Evolutionary conservation across 92 coral and sea anemone genomes (phyloP).

Genomic region (Montipora capitata): DNA sequence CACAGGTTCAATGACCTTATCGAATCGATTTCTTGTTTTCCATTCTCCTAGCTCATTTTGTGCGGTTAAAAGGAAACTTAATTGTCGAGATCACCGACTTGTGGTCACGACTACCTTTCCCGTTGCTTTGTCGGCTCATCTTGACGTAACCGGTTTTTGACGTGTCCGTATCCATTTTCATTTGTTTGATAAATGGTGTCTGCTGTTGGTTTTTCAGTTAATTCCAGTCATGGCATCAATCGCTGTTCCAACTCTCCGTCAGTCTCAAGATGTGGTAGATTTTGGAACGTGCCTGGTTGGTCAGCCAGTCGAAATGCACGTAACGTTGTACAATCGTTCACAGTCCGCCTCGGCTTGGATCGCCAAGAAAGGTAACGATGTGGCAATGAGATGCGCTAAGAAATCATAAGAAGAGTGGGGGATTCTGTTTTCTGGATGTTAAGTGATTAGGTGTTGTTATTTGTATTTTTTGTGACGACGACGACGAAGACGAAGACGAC

Average conservation of each 20-base stretch:
- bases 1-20: slow-evolving; percentile 74
- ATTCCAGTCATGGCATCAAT: slow-evolving; percentile 88
- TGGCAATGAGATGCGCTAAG: not conserved
- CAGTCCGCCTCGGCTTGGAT: slow-evolving; percentile 88
- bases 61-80: no score
- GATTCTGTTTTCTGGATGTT: not conserved
- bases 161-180: not conserved
- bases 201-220: slow-evolving; percentile 44
- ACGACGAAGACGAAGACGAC: no score
- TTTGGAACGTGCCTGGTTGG: no score
- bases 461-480: no score
- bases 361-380: slow-evolving; percentile 82
- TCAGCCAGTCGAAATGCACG: not conserved
- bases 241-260: slow-evolving; percentile 90
- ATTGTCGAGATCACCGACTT: no score
- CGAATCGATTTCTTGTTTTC: not conserved
- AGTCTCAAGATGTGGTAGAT: slow-evolving; percentile 85
- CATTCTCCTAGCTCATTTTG: no score
- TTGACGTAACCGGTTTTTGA: no score
- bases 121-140: no score
- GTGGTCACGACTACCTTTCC: no score
- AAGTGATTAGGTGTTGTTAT: no score
- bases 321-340: slow-evolving; percentile 83
- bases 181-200: no score
- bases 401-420: not conserved